Conservation (phyloP, 1,140 invertebrate species). For the Bombus breviceps region DNA sequence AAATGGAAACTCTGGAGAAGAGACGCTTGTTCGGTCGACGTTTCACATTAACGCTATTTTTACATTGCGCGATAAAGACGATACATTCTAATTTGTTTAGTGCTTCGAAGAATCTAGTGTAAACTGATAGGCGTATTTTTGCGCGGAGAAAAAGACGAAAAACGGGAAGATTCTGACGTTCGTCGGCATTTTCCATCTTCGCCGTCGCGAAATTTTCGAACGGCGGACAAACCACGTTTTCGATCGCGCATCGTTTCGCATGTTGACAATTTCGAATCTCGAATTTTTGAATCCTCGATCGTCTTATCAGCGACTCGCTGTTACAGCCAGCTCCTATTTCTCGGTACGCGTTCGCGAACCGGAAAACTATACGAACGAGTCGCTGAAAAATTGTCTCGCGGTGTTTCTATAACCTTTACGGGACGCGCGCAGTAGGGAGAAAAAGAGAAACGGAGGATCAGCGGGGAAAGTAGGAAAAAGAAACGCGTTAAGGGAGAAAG, state of each 20-base stretch:
- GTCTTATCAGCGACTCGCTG: background rate
- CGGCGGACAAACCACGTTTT: background rate
- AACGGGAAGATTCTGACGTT: background rate
- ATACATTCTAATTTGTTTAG: slow-evolving; percentile 2
- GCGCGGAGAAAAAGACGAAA: too few relatives aligned
- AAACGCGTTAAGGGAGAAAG: background rate
- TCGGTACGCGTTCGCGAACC: background rate
- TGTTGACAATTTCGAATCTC: background rate
- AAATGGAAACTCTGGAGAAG: slow-evolving; percentile 1
- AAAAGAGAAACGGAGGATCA: background rate
- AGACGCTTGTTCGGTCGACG: background rate
- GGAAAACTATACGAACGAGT: background rate
- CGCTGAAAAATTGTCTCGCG: background rate
- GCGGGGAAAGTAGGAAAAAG: background rate
- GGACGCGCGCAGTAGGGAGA: background rate
- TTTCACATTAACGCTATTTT: slow-evolving; percentile 32
- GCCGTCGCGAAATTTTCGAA: background rate
- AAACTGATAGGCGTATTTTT: background rate
- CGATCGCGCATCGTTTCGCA: background rate
- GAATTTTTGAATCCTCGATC: background rate
- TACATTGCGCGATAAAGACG: slow-evolving; percentile 7
- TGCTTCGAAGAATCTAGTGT: background rate
- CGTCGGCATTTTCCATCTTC: background rate
- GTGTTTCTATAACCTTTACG: background rate
- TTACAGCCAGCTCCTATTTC: background rate